These are phyloP conservation scores for Condylura cristata DNA, from an alignment of 2,113 vertebrate species.

Conservation along the genomic window DNA sequence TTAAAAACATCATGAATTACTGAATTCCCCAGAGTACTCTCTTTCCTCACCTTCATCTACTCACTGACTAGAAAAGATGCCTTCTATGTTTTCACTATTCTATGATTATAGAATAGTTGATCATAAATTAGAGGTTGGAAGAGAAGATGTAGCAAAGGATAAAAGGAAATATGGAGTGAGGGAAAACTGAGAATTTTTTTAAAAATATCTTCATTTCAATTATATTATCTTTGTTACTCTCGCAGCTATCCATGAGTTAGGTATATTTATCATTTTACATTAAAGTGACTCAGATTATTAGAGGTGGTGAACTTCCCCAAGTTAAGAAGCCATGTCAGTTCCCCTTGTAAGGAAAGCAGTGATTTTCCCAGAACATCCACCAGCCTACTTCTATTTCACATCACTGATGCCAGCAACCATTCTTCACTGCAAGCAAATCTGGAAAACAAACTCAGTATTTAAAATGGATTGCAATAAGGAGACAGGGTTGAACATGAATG, in stretches of 20 bases:
- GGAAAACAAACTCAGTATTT: background rate
- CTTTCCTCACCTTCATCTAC: background rate
- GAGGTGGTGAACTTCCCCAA: background rate
- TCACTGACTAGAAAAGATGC: background rate
- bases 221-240: background rate
- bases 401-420: background rate
- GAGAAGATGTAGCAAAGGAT: background rate
- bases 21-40: slow-evolving; percentile 13
- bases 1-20: background rate
- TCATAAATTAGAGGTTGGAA: background rate
- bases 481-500: background rate
- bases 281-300: background rate
- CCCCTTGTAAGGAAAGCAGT: background rate
- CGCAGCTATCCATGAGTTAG: background rate
- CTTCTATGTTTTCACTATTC: background rate
- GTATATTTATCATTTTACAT: background rate
- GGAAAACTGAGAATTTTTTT: background rate
- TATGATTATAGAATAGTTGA: background rate
- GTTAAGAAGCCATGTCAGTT: background rate
- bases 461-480: background rate
- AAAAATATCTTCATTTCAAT: background rate
- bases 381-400: background rate
- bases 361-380: background rate
- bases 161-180: background rate
- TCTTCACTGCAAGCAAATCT: background rate